Percentiles rank a stretch among this genome's conserved stretches.
These are phyloP conservation scores for Trichopoda pennipes DNA, from an alignment of 2,888 invertebrate genomes.

Conservation along the genomic window DNA sequence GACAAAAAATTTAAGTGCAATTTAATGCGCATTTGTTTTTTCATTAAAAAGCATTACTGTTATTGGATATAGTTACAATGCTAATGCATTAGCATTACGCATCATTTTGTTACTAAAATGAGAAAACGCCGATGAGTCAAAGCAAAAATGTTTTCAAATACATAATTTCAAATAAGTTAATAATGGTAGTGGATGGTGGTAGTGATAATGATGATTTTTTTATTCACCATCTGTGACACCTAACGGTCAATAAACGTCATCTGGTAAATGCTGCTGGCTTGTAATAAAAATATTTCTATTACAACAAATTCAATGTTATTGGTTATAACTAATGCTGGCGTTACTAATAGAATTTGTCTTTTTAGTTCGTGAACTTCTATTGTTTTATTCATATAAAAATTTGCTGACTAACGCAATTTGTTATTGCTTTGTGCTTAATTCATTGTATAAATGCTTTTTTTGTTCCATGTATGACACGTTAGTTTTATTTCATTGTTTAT, in stretches of 20 bases:
- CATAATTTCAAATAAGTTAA: too few relatives aligned
- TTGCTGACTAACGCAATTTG: conserved; percentile 39
- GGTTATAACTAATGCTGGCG: conserved; percentile 2
- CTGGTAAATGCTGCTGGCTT: not conserved
- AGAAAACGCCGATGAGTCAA: not conserved
- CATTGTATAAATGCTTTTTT: conserved; percentile 2
- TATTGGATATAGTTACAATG: too few relatives aligned
- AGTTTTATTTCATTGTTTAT: not conserved
- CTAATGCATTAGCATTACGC: too few relatives aligned
- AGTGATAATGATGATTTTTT: not conserved
- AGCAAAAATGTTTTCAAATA: not conserved
- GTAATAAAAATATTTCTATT: conserved; percentile 11
- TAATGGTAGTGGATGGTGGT: not conserved
- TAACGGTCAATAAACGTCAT: not conserved
- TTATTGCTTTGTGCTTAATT: conserved; percentile 7
- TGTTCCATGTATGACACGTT: not conserved
- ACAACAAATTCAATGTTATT: conserved; percentile 7
- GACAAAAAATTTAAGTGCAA: too few relatives aligned
- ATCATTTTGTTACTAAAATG: not conserved
- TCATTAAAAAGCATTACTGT: too few relatives aligned
- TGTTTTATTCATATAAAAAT: conserved; percentile 41
- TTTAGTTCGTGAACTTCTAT: conserved; percentile 13
- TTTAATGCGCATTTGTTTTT: too few relatives aligned
- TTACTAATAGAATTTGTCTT: conserved; percentile 17
- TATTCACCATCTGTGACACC: too few relatives aligned